phyloP scores from a whole-genome alignment of 2,797 vertebrate species.

The Garrulus glandarius region DNA sequence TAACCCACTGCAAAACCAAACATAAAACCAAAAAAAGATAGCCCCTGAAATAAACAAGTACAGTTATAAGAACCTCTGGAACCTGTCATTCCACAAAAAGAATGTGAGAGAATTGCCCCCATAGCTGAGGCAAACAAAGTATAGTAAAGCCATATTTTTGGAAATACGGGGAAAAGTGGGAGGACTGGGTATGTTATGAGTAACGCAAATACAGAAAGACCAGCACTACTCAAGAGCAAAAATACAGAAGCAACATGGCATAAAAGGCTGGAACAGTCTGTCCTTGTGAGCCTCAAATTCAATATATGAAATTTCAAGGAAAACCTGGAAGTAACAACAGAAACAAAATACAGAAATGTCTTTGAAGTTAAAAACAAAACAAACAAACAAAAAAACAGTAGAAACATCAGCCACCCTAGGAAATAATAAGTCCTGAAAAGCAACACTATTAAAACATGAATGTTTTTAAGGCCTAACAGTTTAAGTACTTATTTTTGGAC shows the following conservation, averaged over 20 bases:
- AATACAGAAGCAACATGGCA: not conserved
- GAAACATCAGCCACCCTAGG: not conserved
- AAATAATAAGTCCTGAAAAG: not conserved
- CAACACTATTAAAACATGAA: not conserved
- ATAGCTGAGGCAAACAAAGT: not conserved
- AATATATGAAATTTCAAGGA: not conserved
- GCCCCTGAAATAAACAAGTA: not conserved
- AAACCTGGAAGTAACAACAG: not conserved
- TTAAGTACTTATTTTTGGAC: not conserved
- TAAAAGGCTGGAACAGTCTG: not conserved
- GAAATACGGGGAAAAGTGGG: not conserved
- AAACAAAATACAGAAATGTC: not conserved
- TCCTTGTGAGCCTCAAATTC: not conserved
- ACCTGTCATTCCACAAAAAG: not conserved
- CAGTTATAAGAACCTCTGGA: not conserved
- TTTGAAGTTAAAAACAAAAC: not conserved
- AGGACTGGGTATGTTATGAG: rapidly evolving
- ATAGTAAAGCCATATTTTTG: not conserved
- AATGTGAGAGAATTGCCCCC: not conserved
- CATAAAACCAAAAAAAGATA: not conserved
- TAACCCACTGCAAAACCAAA: not conserved
- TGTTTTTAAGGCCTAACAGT: not conserved
- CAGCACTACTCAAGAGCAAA: not conserved
- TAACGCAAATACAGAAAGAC: not conserved
- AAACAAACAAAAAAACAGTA: not conserved